A percentile compares a stretch with the other conserved stretches of the same genome.
Evolutionary conservation across 2,888 invertebrate species (phyloP).

Genomic region (Melanostoma scalare): DNA sequence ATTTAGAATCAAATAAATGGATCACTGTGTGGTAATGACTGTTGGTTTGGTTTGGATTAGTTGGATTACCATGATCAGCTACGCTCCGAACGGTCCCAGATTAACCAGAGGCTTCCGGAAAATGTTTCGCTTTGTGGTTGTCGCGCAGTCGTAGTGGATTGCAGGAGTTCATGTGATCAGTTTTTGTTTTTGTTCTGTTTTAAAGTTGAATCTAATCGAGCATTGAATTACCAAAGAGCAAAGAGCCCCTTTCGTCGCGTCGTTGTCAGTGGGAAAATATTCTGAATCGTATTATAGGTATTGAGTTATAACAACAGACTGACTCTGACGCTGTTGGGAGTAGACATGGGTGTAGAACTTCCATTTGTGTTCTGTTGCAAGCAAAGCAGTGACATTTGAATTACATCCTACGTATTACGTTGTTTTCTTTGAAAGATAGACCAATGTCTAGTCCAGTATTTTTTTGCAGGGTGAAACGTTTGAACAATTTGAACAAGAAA

Average conservation of each 20-base stretch:
- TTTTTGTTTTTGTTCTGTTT: neutral
- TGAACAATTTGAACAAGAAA: too few species aligned
- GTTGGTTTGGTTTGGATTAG: conserved; percentile 1
- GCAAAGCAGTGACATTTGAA: conserved; percentile 30
- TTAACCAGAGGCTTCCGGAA: conserved; percentile 60
- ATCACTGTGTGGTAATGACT: conserved; percentile 48
- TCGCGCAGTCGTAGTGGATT: conserved; percentile 38
- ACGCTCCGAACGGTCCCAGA: neutral
- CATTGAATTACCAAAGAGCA: conserved; percentile 51
- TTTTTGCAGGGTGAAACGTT: too few species aligned
- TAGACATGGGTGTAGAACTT: conserved; percentile 25
- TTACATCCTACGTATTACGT: conserved; percentile 18
- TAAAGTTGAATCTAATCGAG: conserved; percentile 52
- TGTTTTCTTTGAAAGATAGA: neutral
- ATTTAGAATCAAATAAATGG: conserved; percentile 46
- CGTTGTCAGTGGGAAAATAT: conserved; percentile 54
- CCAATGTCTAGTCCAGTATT: neutral
- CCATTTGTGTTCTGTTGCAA: neutral
- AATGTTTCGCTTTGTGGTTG: conserved; percentile 63
- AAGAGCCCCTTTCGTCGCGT: neutral
- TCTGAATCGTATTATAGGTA: conserved; percentile 19
- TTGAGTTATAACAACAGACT: conserved; percentile 10
- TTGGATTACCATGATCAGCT: neutral
- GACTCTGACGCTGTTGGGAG: conserved; percentile 8
- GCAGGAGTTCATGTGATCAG: conserved; percentile 28